A percentile compares a stretch with the other conserved stretches of the same genome.
Evolutionary conservation across 2,888 invertebrate genomes (phyloP).

Genomic region (Torymus tubicola): DNA sequence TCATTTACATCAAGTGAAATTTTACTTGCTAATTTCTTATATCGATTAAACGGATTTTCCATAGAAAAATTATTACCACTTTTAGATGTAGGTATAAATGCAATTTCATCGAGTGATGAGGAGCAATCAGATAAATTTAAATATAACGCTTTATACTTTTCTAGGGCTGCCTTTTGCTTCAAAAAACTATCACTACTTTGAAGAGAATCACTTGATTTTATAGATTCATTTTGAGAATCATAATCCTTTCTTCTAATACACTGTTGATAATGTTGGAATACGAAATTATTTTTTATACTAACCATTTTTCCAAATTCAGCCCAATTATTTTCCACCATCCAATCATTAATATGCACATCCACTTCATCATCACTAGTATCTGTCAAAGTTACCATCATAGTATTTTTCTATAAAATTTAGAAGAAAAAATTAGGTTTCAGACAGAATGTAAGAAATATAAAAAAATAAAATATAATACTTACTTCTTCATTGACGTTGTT

Average conservation of each 20-base stretch:
- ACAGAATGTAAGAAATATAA: not conserved
- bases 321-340: conserved; percentile 66
- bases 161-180: conserved; percentile 8
- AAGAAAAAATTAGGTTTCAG: conserved; percentile 9
- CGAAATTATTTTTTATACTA: conserved; percentile 67
- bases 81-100: conserved; percentile 15
- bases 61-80: not conserved
- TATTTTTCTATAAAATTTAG: conserved; percentile 67
- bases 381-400: conserved; percentile 67
- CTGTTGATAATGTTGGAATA: conserved; percentile 58
- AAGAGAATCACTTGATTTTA: conserved; percentile 7
- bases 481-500: conserved; percentile 63
- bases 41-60: conserved; percentile 37
- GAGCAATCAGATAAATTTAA: conserved; percentile 13
- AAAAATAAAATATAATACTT: conserved; percentile 45
- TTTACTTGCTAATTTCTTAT: conserved; percentile 9
- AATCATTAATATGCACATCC: conserved; percentile 69
- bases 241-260: conserved; percentile 8
- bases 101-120: conserved; percentile 13
- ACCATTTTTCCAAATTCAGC: conserved; percentile 70
- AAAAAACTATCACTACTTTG: conserved; percentile 5
- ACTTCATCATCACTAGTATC: conserved; percentile 64
- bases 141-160: conserved; percentile 5
- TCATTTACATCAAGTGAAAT: too few relatives aligned
- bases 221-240: not conserved